These are phyloP conservation scores for Diploptera punctata DNA, from an alignment of 2,888 invertebrate species.

Conservation along the genomic window DNA sequence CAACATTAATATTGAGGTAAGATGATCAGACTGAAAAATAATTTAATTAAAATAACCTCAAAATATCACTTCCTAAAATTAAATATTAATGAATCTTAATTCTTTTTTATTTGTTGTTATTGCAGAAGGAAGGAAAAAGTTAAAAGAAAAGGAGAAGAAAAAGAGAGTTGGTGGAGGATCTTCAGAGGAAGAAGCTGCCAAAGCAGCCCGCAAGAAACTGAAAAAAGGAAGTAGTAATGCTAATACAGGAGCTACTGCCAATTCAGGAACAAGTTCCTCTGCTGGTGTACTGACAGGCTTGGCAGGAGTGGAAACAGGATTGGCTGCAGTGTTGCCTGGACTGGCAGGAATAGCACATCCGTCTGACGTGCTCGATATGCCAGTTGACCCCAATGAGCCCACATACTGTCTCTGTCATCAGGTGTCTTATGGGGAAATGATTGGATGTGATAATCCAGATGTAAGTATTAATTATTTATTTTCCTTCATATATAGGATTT, in stretches of 20 bases:
- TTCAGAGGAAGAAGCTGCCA: slow-evolving; percentile 59
- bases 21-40: too few relatives aligned
- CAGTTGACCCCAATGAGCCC: slow-evolving; percentile 96
- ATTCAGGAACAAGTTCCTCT: slow-evolving; percentile 53
- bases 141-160: slow-evolving; percentile 70
- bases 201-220: slow-evolving; percentile 62
- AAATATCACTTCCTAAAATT: too few relatives aligned
- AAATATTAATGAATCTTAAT: too few relatives aligned
- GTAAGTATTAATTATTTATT: too few relatives aligned
- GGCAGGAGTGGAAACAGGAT: slow-evolving; percentile 49
- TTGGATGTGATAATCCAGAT: slow-evolving; percentile 93
- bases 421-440: slow-evolving; percentile 96
- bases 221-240: slow-evolving; percentile 55
- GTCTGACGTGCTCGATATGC: slow-evolving; percentile 90
- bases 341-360: slow-evolving; percentile 76
- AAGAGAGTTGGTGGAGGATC: slow-evolving; percentile 58
- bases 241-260: slow-evolving; percentile 46
- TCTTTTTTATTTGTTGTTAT: too few relatives aligned
- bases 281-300: slow-evolving; percentile 42
- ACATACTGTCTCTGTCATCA: slow-evolving; percentile 98
- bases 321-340: slow-evolving; percentile 55
- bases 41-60: too few relatives aligned
- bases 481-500: too few relatives aligned
- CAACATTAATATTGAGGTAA: too few relatives aligned
- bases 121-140: slow-evolving; percentile 72